Conservation (phyloP, 2,797 vertebrate species). For the Gadopsis marmoratus region DNA sequence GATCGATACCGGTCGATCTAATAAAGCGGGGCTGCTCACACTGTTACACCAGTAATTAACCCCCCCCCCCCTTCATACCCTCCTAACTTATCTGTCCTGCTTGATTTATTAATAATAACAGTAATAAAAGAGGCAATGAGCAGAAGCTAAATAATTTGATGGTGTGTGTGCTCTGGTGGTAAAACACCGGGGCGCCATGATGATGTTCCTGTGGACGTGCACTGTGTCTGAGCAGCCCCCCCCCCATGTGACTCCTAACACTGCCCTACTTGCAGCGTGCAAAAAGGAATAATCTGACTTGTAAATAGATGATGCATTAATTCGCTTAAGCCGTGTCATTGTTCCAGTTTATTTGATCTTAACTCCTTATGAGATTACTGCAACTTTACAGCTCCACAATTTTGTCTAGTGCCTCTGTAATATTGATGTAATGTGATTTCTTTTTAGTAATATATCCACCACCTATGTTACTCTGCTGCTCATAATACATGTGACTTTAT, state of each 20-base stretch:
- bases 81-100: constrained; percentile 55
- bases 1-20: constrained; percentile 86
- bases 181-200: constrained; percentile 62
- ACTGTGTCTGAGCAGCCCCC: neutral
- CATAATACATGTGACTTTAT: neutral
- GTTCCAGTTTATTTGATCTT: too few relatives aligned
- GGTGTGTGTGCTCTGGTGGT: constrained; percentile 54
- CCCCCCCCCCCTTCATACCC: constrained; percentile 39
- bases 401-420: neutral
- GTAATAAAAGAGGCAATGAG: constrained; percentile 78
- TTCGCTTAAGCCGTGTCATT: neutral
- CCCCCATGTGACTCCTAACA: constrained; percentile 2
- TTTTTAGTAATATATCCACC: neutral
- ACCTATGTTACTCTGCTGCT: neutral
- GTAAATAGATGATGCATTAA: neutral
- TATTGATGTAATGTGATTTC: neutral
- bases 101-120: constrained; percentile 82
- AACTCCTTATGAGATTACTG: neutral
- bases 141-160: constrained; percentile 71
- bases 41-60: constrained; percentile 84
- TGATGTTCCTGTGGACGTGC: constrained; percentile 28
- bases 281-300: neutral
- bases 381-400: neutral
- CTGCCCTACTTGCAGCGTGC: neutral
- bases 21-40: constrained; percentile 84